These are phyloP conservation scores for Perca flavescens DNA, from an alignment of 2,113 vertebrate species.

Conservation along the genomic window DNA sequence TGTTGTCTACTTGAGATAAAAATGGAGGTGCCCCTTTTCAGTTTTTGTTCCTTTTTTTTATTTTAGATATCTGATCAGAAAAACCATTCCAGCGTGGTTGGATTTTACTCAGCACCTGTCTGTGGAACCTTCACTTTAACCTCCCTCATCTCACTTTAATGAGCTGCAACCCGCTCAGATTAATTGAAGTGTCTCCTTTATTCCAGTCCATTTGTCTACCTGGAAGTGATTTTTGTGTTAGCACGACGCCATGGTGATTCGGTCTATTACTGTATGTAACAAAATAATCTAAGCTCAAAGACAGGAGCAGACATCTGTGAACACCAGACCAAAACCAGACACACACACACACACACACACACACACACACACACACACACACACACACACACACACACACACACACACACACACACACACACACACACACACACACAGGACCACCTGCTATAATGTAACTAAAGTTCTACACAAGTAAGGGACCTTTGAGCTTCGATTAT, in stretches of 20 bases:
- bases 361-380: neutral
- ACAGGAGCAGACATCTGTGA: neutral
- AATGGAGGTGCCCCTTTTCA: neutral
- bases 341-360: neutral
- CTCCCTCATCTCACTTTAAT: conserved; percentile 1
- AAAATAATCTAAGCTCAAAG: too few species aligned
- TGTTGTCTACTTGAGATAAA: neutral
- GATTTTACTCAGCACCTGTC: conserved; percentile 12
- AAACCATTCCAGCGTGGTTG: neutral
- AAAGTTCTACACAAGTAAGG: neutral
- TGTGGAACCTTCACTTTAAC: conserved; percentile 12
- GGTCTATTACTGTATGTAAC: too few species aligned
- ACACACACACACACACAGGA: neutral
- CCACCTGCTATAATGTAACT: neutral
- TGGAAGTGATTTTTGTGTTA: too few species aligned
- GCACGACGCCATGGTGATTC: too few species aligned
- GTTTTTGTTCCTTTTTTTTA: neutral
- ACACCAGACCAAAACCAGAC: neutral
- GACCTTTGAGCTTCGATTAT: neutral
- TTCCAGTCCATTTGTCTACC: too few species aligned
- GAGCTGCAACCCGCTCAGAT: neutral
- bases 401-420: neutral
- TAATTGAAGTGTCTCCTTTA: too few species aligned
- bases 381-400: neutral
- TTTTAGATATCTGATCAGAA: conserved; percentile 15